These are phyloP conservation scores for Pogonognathellus flavescens DNA, from an alignment of 1,140 invertebrate genomes.

Conservation along the genomic window DNA sequence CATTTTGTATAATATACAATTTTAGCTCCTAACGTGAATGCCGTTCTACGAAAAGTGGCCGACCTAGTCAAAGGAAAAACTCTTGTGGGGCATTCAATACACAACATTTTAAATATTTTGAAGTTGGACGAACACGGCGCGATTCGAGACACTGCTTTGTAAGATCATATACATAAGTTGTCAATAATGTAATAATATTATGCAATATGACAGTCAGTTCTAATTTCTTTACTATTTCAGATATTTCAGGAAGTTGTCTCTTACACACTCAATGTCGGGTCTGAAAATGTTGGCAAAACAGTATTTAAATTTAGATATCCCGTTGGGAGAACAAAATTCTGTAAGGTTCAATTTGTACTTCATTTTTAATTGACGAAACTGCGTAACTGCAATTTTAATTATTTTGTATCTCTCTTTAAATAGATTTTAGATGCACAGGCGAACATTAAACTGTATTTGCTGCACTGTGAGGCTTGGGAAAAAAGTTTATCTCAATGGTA, in stretches of 20 bases:
- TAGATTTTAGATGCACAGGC: slow-evolving; percentile 84
- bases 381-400: neutral
- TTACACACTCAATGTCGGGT: slow-evolving; percentile 78
- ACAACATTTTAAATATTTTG: too few relatives aligned
- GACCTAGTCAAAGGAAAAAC: too few relatives aligned
- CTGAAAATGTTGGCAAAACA: slow-evolving; percentile 83
- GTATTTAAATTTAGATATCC: slow-evolving; percentile 85
- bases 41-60: too few relatives aligned
- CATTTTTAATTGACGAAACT: neutral
- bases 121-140: too few relatives aligned
- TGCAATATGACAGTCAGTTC: too few relatives aligned
- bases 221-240: too few relatives aligned
- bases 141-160: too few relatives aligned
- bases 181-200: too few relatives aligned
- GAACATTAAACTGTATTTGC: slow-evolving; percentile 86
- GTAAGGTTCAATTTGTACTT: neutral
- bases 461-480: slow-evolving; percentile 82
- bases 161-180: too few relatives aligned
- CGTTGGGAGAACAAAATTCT: slow-evolving; percentile 84
- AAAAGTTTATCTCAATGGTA: slow-evolving; percentile 1
- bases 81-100: too few relatives aligned
- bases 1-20: too few relatives aligned
- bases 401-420: neutral
- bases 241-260: slow-evolving; percentile 80
- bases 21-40: too few relatives aligned